phyloP scores from a whole-genome alignment of 2,113 vertebrate species.

The Periophthalmus modestus region DNA sequence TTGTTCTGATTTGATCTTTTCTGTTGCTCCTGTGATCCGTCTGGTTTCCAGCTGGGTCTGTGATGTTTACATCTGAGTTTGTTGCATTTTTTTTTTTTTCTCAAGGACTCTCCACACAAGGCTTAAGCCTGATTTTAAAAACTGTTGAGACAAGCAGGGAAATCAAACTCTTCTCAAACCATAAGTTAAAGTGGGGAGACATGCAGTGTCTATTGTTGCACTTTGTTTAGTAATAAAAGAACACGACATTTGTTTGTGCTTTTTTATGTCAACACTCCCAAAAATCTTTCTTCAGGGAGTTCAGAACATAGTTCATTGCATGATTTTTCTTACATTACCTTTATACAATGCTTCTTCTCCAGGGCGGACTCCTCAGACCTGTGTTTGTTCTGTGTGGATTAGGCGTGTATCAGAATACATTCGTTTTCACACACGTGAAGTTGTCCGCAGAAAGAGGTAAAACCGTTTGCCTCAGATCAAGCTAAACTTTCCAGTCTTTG shows the following conservation, averaged over 20 bases:
- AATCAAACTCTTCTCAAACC: slow-evolving; percentile 77
- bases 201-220: slow-evolving; percentile 99
- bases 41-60: slow-evolving; percentile 96
- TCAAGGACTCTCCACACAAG: slow-evolving; percentile 85
- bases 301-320: slow-evolving; percentile 78
- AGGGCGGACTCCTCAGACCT: slow-evolving; percentile 26
- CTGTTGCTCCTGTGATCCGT: slow-evolving; percentile 77
- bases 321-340: slow-evolving; percentile 66
- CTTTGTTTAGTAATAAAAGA: slow-evolving; percentile 99
- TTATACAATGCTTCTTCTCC: slow-evolving; percentile 40
- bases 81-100: slow-evolving; percentile 87
- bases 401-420: slow-evolving; percentile 84
- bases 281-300: slow-evolving; percentile 58
- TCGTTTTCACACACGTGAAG: slow-evolving; percentile 88
- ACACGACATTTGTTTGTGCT: slow-evolving; percentile 95
- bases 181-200: slow-evolving; percentile 86
- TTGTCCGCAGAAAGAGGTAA: slow-evolving; percentile 81
- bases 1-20: slow-evolving; percentile 81
- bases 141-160: slow-evolving; percentile 73
- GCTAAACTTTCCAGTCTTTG: slow-evolving; percentile 99
- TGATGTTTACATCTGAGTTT: slow-evolving; percentile 86
- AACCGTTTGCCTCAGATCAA: slow-evolving; percentile 93
- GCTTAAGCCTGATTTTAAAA: slow-evolving; percentile 86
- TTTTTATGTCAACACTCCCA: slow-evolving; percentile 94
- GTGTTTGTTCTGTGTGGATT: slow-evolving; percentile 80